phyloP scores from a whole-genome alignment of 2,113 vertebrate species.

The Geococcyx californianus region DNA sequence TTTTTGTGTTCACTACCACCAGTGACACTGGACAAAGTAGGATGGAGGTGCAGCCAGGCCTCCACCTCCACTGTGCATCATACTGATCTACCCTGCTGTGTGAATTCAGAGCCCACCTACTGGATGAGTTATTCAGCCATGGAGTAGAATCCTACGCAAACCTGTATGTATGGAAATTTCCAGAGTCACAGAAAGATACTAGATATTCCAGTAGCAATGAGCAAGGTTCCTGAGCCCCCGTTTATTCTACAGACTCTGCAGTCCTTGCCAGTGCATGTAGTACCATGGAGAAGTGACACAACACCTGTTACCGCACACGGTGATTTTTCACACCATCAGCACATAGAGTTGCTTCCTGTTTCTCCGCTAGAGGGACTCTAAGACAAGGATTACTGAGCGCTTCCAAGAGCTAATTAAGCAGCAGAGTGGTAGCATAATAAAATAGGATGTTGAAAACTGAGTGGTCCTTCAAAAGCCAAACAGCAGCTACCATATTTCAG shows the following conservation, averaged over 20 bases:
- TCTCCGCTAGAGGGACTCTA: conserved; percentile 29
- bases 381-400: not conserved
- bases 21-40: not conserved
- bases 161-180: not conserved
- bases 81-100: rapidly evolving
- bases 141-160: not conserved
- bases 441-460: not conserved
- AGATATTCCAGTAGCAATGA: not conserved
- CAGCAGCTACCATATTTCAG: not conserved
- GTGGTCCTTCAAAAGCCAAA: not conserved
- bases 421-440: not conserved
- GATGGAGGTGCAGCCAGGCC: not conserved
- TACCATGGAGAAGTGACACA: rapidly evolving
- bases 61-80: not conserved
- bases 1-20: not conserved
- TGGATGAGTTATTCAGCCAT: rapidly evolving
- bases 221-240: rapidly evolving
- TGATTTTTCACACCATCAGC: rapidly evolving
- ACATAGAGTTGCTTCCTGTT: rapidly evolving
- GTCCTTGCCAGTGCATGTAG: not conserved
- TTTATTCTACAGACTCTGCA: not conserved
- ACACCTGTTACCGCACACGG: rapidly evolving
- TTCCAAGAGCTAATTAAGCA: rapidly evolving
- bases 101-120: not conserved
- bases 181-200: too few species aligned